phyloP scores from a whole-genome alignment of 2,888 invertebrate species.

The Candidula unifasciata region DNA sequence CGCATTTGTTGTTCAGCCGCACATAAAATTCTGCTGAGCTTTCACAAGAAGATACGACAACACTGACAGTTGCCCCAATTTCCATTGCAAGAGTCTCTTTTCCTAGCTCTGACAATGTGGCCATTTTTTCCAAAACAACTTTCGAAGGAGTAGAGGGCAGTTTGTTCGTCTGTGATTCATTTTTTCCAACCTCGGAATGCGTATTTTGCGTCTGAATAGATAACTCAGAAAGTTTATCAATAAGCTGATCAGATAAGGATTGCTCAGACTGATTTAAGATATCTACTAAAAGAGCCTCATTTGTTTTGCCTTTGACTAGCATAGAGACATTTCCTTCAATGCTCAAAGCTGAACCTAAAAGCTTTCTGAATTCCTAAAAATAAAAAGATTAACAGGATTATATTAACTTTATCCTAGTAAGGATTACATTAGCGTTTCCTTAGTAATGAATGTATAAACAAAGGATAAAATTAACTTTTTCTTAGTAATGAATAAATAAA shows the following conservation, averaged over 20 bases:
- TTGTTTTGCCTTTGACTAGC: constrained; percentile 17
- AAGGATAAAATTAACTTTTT: too few species aligned
- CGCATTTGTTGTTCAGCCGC: constrained; percentile 80
- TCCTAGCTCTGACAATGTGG: constrained; percentile 30
- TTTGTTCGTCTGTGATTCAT: neutral
- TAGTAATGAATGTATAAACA: too few species aligned
- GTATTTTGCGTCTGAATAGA: neutral
- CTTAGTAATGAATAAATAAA: too few species aligned
- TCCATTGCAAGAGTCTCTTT: neutral
- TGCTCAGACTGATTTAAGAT: neutral
- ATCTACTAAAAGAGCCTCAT: constrained; percentile 19
- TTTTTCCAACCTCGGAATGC: neutral
- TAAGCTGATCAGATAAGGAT: neutral
- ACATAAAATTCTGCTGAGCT: constrained; percentile 81
- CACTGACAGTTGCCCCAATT: neutral
- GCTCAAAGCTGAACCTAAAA: neutral
- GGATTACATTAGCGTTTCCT: too few species aligned
- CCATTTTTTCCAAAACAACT: neutral
- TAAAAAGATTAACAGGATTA: neutral
- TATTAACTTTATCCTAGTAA: too few species aligned
- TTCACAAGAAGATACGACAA: constrained; percentile 41
- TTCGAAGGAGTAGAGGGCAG: neutral
- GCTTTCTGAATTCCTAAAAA: constrained; percentile 7
- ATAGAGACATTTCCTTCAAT: neutral
- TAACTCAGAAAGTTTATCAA: constrained; percentile 16